Evolutionary conservation across 1,140 invertebrate species (phyloP), one percentile per base, ranked within the genome.

Genomic region (Spodoptera litura): DNA sequence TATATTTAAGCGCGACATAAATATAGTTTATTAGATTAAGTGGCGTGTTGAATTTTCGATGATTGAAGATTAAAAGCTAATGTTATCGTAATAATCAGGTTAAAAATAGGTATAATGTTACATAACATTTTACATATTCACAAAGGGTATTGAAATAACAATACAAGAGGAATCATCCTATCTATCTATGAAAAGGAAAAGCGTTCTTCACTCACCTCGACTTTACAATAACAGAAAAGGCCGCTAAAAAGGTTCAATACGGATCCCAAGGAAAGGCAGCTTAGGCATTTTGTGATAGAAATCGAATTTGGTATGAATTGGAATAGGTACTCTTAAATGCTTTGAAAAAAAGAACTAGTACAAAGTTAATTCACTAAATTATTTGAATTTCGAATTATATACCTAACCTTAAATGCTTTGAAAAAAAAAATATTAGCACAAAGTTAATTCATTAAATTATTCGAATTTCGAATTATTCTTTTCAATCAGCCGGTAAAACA

Each of bases 221-320:
- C 20, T 9, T 15, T 31, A 55, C 68, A 56, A 71, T 71, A 38
- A 56, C 56, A 71, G 68, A 71, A 71, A 56, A 56, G 68, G 68
- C 68, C 68, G 68, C 68, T 56, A 71, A 71, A 70, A 71, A 71
- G 68, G 68, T 56, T 71, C 68, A 71, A 71, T 71, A 56, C 49
- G 52, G 49, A 12, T 27, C 64, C 64, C 10, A 71, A 4, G 52
- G 53, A 4, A 71, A 38, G 68, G 52, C 52, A 56, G 68, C 68
- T 71, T 71, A 71, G 52, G n/a, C 13, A 71, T 56, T 71, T 71
- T 35, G 31, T 71, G 68, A 71, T 56, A 71, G 25, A 53, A 71
- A 71, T 35, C 52, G 52, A 56, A 71, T 56, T 10, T 52, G 52
- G 56, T 56, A 71, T 71, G 55, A 31, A 56, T 51, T 56, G 68